Conservation (phyloP, 2,113 vertebrate species). For the Bolborhynchus lineola region DNA sequence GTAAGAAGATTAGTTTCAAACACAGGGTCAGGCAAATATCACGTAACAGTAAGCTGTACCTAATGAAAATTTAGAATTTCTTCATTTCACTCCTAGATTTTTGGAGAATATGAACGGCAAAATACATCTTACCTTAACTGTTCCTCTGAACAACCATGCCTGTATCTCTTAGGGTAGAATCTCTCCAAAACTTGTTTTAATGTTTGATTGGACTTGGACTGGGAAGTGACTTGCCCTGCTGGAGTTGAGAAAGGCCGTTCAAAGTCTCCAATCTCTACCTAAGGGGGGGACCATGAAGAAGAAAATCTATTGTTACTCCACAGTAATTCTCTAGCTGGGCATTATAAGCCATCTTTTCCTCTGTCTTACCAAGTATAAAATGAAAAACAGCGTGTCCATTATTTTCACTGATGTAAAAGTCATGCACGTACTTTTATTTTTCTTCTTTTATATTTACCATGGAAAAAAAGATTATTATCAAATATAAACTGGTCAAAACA, state of each 20-base stretch:
- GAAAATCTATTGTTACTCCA: not conserved
- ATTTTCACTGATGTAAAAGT: not conserved
- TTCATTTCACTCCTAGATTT: not conserved
- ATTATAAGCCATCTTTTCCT: not conserved
- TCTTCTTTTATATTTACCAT: not conserved
- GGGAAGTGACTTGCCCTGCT: slow-evolving; percentile 75
- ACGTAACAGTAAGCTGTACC: not conserved
- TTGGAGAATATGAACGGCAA: not conserved
- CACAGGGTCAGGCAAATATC: not conserved
- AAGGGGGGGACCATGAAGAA: not conserved
- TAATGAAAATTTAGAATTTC: not conserved
- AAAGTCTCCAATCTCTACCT: slow-evolving; percentile 96
- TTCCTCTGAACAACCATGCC: slow-evolving; percentile 83
- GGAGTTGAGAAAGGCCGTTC: slow-evolving; percentile 88
- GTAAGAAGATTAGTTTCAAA: not conserved
- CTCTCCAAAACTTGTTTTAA: slow-evolving; percentile 91
- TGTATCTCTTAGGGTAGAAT: slow-evolving; percentile 94
- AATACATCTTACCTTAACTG: slow-evolving; percentile 83
- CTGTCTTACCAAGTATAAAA: not conserved
- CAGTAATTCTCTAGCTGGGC: not conserved
- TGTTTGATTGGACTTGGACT: slow-evolving; percentile 87
- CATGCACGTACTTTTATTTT: not conserved
- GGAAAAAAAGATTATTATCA: not conserved
- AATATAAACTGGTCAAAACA: not conserved
- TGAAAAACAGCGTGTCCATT: not conserved